Evolutionary conservation across 2,113 vertebrate genomes (phyloP), one percentile per base, ranked within the genome.

Genomic region (Seriola rivoliana): DNA sequence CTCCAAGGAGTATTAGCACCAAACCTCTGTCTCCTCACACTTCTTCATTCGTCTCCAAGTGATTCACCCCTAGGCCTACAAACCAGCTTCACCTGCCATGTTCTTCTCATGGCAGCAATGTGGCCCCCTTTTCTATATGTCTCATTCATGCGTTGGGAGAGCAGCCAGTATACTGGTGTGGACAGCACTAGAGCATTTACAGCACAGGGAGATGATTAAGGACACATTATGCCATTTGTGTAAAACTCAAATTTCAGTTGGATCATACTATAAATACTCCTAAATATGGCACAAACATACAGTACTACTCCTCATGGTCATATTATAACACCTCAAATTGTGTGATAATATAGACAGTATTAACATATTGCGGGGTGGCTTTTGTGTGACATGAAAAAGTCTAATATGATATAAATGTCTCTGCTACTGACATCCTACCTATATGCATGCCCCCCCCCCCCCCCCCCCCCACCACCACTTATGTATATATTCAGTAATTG

Each of bases 51-150:
- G 78, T 93, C 93, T 91, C 85, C 85, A 78, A 85, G 91, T 92
- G 91, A 93, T 94, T 96, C 96, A 94, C 95, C 96, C 96, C 96
- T 96, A 95, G 95, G 95, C 96, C 95, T 92, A 95, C 95, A 92
- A 92, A 93, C 93, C 95, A 91, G 94, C 85, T 79, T 75, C 79
- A 88, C 84, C 86, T 92, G 91, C 90, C 86, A 88, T 85, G 89
- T 87, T 89, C 88, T 68, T 78, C 87, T 78, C 72, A 80, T 80
- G 78, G 80, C 69, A 88, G 77, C 65, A 69, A 14, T 55, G 58
- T 71, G 85, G 73, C 69, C 65, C 69, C 65, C 71, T 68, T 72
- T 72, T 86, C 54, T 60, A 44, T 65, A 65, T 52, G 81, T 80
- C 73, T 80, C 78, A 85, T 78, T 88, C 77, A 87, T 84, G 73